These are phyloP conservation scores for human DNA, from an alignment of 2,113 vertebrate genomes.

Conservation along the genomic window GRCh38 chr5:69011501-69012000, in stretches of 20 bases:
- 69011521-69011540: conserved; percentile 47
- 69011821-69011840: neutral
- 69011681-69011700: conserved; percentile 49
- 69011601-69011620: conserved; percentile 46
- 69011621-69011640: conserved; percentile 63
- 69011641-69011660: conserved; percentile 52
- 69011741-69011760: conserved; percentile 7
- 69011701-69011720: conserved; percentile 37
- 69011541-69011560: conserved; percentile 65
- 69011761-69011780: neutral
- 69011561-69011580: conserved; percentile 32
- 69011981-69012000: neutral
- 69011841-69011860: neutral
- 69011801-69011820: neutral
- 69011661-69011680: conserved; percentile 29
- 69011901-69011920: neutral
- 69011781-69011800: neutral
- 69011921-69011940: too few relatives aligned
- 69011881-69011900: neutral
- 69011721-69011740: neutral
- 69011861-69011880: neutral
- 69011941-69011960: neutral
- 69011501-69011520: neutral
- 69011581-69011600: conserved; percentile 66
- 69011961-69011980: neutral